Conservation (phyloP, 2,113 vertebrate genomes). For the Hyaena hyaena region DNA sequence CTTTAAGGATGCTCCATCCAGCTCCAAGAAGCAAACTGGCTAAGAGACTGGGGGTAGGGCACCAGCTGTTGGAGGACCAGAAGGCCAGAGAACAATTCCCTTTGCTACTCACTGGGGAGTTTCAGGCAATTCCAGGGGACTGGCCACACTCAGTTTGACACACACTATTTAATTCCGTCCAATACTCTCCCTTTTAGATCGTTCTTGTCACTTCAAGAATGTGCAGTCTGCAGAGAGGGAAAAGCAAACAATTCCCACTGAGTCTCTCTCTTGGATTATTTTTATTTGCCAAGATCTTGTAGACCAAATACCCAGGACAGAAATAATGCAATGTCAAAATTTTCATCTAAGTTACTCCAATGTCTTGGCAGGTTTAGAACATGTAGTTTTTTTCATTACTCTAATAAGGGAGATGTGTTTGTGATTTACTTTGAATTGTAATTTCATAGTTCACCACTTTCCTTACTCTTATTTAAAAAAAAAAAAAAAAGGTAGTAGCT, state of each 20-base stretch:
- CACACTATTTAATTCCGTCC: not conserved
- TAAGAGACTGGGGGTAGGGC: not conserved
- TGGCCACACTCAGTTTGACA: not conserved
- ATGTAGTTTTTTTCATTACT: not conserved
- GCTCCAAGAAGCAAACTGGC: conserved; percentile 23
- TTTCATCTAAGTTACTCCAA: not conserved
- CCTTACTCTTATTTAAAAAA: not conserved
- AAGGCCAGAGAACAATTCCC: not conserved
- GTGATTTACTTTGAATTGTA: not conserved
- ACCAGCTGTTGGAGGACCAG: not conserved
- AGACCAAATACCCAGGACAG: not conserved
- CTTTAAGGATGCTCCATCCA: conserved; percentile 5
- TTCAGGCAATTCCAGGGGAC: not conserved
- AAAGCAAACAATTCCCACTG: not conserved
- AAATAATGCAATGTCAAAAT: conserved; percentile 42
- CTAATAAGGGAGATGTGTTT: not conserved
- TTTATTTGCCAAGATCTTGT: conserved; percentile 12
- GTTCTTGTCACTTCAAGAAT: conserved; percentile 20
- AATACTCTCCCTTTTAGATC: not conserved
- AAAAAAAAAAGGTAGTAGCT: not conserved
- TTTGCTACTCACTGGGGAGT: not conserved
- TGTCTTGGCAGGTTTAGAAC: not conserved
- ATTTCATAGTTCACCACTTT: conserved; percentile 38
- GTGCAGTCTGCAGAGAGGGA: not conserved
- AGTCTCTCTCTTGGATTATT: not conserved